Evolutionary conservation across 2,888 invertebrate species (phyloP).

Genomic region (Charanyca ferruginea): DNA sequence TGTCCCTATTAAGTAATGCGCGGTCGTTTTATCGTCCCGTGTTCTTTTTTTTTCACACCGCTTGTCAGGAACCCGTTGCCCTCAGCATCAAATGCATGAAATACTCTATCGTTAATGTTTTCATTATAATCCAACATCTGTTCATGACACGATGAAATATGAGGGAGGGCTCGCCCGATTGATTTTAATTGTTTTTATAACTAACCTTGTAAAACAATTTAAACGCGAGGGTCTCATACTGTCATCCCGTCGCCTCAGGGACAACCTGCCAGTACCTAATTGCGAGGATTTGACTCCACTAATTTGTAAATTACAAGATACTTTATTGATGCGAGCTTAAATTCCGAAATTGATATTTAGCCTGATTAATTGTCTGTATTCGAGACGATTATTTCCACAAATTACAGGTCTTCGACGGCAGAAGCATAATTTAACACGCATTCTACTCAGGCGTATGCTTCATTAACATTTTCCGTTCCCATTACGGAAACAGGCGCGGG

Average conservation of each 20-base stretch:
- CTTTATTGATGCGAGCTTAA: conserved; percentile 36
- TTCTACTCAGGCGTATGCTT: conserved; percentile 78
- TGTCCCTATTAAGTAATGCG: conserved; percentile 28
- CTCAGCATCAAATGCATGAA: conserved; percentile 43
- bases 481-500: conserved; percentile 85
- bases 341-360: conserved; percentile 66
- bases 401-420: conserved; percentile 73
- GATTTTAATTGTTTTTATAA: conserved; percentile 82
- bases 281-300: conserved; percentile 60
- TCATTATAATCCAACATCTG: conserved; percentile 75
- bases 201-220: conserved; percentile 75
- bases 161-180: conserved; percentile 74
- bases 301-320: conserved; percentile 55
- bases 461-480: conserved; percentile 88
- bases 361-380: conserved; percentile 76
- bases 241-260: conserved; percentile 58
- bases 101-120: conserved; percentile 71
- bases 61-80: conserved; percentile 5
- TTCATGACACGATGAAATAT: conserved; percentile 69
- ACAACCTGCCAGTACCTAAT: conserved; percentile 55
- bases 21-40: conserved; percentile 7
- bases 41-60: conserved; percentile 22
- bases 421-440: conserved; percentile 79
- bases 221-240: conserved; percentile 66
- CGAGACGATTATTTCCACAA: conserved; percentile 76